Evolutionary conservation across 2,888 invertebrate genomes (phyloP), one percentile per base, ranked within the genome.

Genomic region (Ophion ventricosus): DNA sequence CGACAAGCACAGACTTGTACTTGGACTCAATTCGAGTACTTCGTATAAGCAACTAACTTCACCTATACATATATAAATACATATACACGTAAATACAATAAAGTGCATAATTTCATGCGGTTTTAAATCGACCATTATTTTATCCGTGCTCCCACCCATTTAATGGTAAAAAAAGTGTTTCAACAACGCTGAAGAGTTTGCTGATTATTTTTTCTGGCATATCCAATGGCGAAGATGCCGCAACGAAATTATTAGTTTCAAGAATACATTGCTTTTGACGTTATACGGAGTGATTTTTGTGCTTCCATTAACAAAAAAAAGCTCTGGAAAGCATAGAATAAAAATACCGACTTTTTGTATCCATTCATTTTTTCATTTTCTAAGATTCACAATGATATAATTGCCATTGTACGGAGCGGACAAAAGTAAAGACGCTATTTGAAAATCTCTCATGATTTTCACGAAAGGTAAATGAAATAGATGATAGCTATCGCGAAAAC

Each of bases 51-150:
- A 88, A 86, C 87, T 88, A 91, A 90, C 90, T 90, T 90, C 87
- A 90, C 83, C 82, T 87, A 89, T 87, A 88, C 85, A 89, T 87
- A 88, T 87, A 88, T 86, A 88, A 86, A 88, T 85, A 87, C 87
- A 88, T 87, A 88, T 86, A 88, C 85, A 82, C 84, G 83, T 83
- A 86, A 83, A 82, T 86, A 87, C 79, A 91, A 90, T 90, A 90
- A 93, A 92, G 90, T 89, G 89, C 89, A 91, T 92, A 90, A 91
- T 91, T 91, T 91, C 87, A 87, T 90, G 87, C 85, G 80, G 73
- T 74, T 87, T 83, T 82, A 25, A 43, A 74, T 75, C 29, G 23
- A 29, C 78, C 78, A 69, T 84, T 79, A 81, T 72, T 84, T 59
- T 63, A 72, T 82, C 23, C 63, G 43, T 26, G 20, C 70, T 59